Percentiles rank a stretch among this genome's conserved stretches.
Evolutionary conservation across 1,140 invertebrate species (phyloP).

Genomic region (Apis cerana): DNA sequence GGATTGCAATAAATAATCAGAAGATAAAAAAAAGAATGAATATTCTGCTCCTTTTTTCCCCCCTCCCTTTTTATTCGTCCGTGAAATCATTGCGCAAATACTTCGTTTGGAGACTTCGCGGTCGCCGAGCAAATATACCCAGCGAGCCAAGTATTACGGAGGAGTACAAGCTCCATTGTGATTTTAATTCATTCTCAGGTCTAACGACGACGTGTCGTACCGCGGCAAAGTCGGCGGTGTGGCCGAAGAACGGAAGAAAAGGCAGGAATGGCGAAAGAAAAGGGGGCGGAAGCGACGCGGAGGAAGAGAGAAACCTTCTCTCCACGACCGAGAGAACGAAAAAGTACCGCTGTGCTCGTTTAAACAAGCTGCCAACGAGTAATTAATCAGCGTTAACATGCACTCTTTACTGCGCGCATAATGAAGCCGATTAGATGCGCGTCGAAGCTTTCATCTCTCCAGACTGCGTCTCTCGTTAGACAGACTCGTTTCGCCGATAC

Average conservation of each 20-base stretch:
- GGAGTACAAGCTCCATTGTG: slow-evolving; percentile 6
- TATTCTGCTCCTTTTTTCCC: too few relatives aligned
- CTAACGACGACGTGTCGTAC: not conserved
- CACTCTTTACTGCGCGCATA: slow-evolving; percentile 42
- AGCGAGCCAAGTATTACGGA: not conserved
- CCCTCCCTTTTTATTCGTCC: not conserved
- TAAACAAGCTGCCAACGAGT: slow-evolving; percentile 39
- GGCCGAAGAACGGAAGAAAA: not conserved
- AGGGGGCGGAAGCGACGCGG: not conserved
- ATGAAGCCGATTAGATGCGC: slow-evolving; percentile 37
- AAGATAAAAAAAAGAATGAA: not conserved
- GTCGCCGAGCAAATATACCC: not conserved
- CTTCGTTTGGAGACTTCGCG: not conserved
- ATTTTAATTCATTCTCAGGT: slow-evolving; percentile 15
- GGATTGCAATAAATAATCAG: not conserved
- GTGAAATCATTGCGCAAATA: not conserved
- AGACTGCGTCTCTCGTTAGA: slow-evolving; percentile 25
- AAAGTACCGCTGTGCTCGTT: slow-evolving; percentile 30
- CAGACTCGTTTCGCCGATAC: slow-evolving; percentile 24
- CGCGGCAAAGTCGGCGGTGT: not conserved
- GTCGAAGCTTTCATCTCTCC: slow-evolving; percentile 22
- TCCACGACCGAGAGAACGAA: not conserved
- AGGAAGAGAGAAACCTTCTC: not conserved
- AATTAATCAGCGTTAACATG: slow-evolving; percentile 52
- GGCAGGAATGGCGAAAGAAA: not conserved